A percentile compares a stretch with the other conserved stretches of the same genome.
Evolutionary conservation across 2,113 vertebrate genomes (phyloP).

Genomic region (Megaceryle maxima): DNA sequence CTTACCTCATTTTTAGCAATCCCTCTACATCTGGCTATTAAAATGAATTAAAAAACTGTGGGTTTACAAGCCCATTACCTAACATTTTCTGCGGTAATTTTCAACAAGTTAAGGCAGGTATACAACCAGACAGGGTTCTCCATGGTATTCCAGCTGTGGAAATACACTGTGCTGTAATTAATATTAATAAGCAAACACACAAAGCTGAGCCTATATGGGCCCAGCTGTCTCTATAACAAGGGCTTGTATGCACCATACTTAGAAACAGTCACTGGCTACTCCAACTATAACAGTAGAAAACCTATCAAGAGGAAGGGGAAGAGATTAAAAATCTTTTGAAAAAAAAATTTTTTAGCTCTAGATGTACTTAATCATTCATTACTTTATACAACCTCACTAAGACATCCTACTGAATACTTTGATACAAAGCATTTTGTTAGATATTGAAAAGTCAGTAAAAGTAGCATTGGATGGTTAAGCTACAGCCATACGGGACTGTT

Average conservation of each 20-base stretch:
- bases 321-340: not conserved
- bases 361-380: conserved; percentile 29
- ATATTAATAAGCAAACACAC: not conserved
- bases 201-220: not conserved
- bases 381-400: not conserved
- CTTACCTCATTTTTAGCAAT: not conserved
- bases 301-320: not conserved
- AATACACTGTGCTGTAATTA: not conserved
- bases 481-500: not conserved
- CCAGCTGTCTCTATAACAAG: not conserved
- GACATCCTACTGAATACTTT: not conserved
- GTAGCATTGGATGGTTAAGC: not conserved
- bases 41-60: not conserved
- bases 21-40: not conserved
- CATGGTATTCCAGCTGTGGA: not conserved
- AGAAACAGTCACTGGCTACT: not conserved
- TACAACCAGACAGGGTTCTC: not conserved
- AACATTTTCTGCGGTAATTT: not conserved
- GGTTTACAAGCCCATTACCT: not conserved
- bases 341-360: not conserved
- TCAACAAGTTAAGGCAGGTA: not conserved
- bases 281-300: not conserved
- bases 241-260: not conserved
- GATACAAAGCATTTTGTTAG: conserved; percentile 1
- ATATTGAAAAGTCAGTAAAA: conserved; percentile 25